Conservation (phyloP, 2,113 vertebrate genomes). For the Prochilodus magdalenae region DNA sequence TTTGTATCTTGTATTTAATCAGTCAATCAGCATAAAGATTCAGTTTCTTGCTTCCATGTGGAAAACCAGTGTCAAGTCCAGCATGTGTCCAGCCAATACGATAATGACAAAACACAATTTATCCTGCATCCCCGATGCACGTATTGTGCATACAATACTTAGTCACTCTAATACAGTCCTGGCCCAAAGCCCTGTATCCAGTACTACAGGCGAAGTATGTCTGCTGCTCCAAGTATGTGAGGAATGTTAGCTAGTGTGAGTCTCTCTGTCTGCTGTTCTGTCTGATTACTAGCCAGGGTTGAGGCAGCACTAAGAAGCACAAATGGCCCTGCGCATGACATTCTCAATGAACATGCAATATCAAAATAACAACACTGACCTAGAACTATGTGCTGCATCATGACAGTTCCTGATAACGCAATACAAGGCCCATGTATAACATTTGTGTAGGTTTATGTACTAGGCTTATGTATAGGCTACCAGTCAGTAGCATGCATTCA, state of each 20-base stretch:
- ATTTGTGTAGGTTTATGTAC: no score
- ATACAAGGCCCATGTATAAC: neutral
- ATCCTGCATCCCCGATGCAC: no score
- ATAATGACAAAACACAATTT: no score
- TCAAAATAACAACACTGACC: constrained; percentile 31
- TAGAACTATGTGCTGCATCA: neutral
- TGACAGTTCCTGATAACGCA: neutral
- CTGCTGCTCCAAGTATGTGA: constrained; percentile 58
- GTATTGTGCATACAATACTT: neutral
- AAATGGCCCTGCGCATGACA: neutral
- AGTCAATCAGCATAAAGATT: no score
- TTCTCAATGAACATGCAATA: neutral
- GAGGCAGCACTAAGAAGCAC: neutral
- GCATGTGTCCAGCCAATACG: no score
- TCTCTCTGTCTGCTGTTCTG: constrained; percentile 50
- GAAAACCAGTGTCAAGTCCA: no score
- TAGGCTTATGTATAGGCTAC: no score
- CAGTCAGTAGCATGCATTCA: no score
- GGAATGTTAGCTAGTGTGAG: constrained; percentile 63
- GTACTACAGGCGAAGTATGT: constrained; percentile 37
- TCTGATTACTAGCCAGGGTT: neutral
- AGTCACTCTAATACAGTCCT: neutral
- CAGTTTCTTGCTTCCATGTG: no score
- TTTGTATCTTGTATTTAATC: no score
- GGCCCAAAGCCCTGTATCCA: constrained; percentile 11